A percentile compares a stretch with the other conserved stretches of the same genome.
phyloP scores from a whole-genome alignment of 1,140 invertebrate species.

The Teleogryllus occipitalis region DNA sequence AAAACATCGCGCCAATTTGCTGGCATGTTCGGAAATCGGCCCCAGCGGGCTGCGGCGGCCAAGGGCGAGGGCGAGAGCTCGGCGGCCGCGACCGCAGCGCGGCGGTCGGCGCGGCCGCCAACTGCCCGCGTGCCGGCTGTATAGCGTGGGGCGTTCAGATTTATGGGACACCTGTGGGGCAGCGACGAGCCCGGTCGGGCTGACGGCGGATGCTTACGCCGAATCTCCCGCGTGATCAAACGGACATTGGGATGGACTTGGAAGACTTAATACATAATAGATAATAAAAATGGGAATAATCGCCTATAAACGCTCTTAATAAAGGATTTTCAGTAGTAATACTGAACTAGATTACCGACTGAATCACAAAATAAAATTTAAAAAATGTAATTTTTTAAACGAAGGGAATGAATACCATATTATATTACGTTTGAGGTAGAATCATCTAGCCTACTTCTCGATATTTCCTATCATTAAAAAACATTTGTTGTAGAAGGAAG shows the following conservation, averaged over 20 bases:
- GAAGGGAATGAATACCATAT: not conserved
- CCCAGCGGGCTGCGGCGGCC: not conserved
- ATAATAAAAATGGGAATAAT: too few species aligned
- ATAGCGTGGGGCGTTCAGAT: not conserved
- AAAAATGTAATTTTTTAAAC: not conserved
- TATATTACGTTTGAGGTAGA: not conserved
- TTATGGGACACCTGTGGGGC: constrained; percentile 2
- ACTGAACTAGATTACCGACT: too few species aligned
- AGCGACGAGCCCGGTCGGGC: too few species aligned
- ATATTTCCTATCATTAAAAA: not conserved
- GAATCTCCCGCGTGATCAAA: too few species aligned
- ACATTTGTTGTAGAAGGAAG: too few species aligned
- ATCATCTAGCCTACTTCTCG: not conserved
- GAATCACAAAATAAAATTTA: not conserved
- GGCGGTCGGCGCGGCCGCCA: not conserved
- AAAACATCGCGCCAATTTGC: not conserved
- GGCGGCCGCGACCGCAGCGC: not conserved
- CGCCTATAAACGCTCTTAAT: too few species aligned
- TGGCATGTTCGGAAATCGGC: not conserved
- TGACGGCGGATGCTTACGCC: too few species aligned
- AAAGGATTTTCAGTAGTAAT: too few species aligned
- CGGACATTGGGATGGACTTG: too few species aligned
- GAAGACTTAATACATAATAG: too few species aligned
- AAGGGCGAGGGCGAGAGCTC: not conserved
- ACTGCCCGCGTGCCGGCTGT: not conserved